These are phyloP conservation scores for Drosophila imparisetae DNA, from an alignment of 2,888 invertebrate species.

Conservation along the genomic window DNA sequence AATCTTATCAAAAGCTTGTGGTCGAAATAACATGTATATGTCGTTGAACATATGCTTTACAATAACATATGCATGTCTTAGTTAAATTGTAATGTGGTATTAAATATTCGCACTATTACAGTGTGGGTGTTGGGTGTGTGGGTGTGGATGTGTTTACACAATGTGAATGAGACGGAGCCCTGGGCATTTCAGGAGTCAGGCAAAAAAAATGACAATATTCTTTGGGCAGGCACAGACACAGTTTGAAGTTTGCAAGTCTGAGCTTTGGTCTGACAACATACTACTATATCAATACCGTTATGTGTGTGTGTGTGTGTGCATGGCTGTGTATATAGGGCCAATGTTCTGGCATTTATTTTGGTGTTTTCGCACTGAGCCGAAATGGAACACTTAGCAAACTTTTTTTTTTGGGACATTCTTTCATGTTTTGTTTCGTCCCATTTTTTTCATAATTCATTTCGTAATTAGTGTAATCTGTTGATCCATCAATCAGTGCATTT, in stretches of 20 bases:
- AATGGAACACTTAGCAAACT: no score
- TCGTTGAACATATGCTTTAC: no score
- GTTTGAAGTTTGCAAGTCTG: slow-evolving; percentile 29
- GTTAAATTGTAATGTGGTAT: no score
- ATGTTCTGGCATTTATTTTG: slow-evolving; percentile 21
- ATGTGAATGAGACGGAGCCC: slow-evolving; percentile 40
- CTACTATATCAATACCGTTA: slow-evolving; percentile 1
- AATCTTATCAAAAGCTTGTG: no score
- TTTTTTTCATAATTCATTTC: not conserved
- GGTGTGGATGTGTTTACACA: slow-evolving; percentile 17
- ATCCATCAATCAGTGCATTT: not conserved
- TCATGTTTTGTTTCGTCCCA: not conserved
- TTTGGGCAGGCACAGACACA: slow-evolving; percentile 34
- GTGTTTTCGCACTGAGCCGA: slow-evolving; percentile 1
- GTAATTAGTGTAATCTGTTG: slow-evolving; percentile 13
- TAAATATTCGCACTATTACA: no score
- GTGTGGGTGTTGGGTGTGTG: not conserved
- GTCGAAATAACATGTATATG: no score
- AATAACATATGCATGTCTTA: no score
- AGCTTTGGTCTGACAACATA: slow-evolving; percentile 7
- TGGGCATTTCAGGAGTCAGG: slow-evolving; percentile 47
- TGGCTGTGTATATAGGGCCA: not conserved
- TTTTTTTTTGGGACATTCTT: not conserved
- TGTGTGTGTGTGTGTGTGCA: not conserved
- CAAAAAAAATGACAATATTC: slow-evolving; percentile 50